Conservation (phyloP, 2,888 invertebrate species). For the Suillia variegata region DNA sequence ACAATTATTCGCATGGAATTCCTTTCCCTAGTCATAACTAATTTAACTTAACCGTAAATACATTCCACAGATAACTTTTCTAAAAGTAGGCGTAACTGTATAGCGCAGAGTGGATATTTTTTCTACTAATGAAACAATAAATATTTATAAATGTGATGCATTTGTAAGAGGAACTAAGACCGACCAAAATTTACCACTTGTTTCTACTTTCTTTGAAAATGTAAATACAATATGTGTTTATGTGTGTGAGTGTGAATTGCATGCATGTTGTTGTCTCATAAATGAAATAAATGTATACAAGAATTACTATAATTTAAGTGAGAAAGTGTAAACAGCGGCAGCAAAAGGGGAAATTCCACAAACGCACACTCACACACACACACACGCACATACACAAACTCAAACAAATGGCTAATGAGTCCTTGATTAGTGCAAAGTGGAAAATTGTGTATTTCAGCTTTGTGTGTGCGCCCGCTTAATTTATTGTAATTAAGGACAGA, state of each 20-base stretch:
- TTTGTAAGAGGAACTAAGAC: too few species aligned
- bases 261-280: neutral
- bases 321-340: neutral
- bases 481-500: neutral
- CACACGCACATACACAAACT: too few species aligned
- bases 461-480: neutral
- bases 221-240: neutral
- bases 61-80: too few species aligned
- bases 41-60: too few species aligned
- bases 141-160: too few species aligned
- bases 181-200: too few species aligned
- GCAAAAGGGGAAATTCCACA: neutral
- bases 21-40: too few species aligned
- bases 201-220: too few species aligned
- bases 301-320: conserved; percentile 1
- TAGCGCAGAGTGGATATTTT: too few species aligned
- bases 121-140: too few species aligned
- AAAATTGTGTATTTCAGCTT: conserved; percentile 41
- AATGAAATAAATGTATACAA: neutral
- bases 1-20: too few species aligned
- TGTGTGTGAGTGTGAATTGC: neutral
- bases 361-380: neutral
- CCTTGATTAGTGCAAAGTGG: conserved; percentile 45
- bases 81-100: too few species aligned
- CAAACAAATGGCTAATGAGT: conserved; percentile 37